These are phyloP conservation scores for Meta bourneti DNA, from an alignment of 2,888 invertebrate species.

Conservation along the genomic window DNA sequence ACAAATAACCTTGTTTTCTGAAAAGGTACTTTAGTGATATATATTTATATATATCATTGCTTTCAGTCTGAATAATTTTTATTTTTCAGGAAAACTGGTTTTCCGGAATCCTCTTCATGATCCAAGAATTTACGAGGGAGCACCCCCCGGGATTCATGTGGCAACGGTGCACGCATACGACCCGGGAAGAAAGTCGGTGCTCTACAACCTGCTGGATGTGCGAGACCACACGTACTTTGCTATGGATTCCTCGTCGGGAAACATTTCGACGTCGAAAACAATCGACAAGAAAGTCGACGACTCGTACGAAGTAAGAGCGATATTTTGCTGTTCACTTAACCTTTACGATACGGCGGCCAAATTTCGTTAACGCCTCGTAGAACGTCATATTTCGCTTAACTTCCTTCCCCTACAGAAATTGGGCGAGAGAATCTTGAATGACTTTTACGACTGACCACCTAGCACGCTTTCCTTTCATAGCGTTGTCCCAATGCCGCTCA, in stretches of 20 bases:
- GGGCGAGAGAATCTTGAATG: too few relatives aligned
- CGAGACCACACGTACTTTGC: slow-evolving; percentile 73
- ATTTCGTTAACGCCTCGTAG: too few relatives aligned
- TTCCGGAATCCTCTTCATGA: slow-evolving; percentile 75
- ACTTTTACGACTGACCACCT: too few relatives aligned
- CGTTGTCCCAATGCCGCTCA: too few relatives aligned
- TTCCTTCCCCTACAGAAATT: too few relatives aligned
- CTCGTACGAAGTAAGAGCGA: slow-evolving; percentile 63
- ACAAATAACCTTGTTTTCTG: too few relatives aligned
- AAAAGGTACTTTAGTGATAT: too few relatives aligned
- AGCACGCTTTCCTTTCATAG: too few relatives aligned
- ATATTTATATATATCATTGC: too few relatives aligned
- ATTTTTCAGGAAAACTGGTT: slow-evolving; percentile 58
- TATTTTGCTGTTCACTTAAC: neutral
- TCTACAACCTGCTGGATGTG: slow-evolving; percentile 75
- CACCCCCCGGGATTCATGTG: slow-evolving; percentile 75
- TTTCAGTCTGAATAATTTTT: neutral
- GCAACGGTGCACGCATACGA: slow-evolving; percentile 73
- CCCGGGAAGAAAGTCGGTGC: slow-evolving; percentile 65
- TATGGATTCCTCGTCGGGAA: slow-evolving; percentile 75
- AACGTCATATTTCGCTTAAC: too few relatives aligned
- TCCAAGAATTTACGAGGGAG: slow-evolving; percentile 75
- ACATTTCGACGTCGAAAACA: slow-evolving; percentile 70
- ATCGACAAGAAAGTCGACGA: slow-evolving; percentile 75
- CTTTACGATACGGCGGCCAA: too few relatives aligned